Percentiles rank a stretch among this genome's conserved stretches.
Evolutionary conservation across 2,888 invertebrate genomes (phyloP).

Genomic region (Bombylius major): DNA sequence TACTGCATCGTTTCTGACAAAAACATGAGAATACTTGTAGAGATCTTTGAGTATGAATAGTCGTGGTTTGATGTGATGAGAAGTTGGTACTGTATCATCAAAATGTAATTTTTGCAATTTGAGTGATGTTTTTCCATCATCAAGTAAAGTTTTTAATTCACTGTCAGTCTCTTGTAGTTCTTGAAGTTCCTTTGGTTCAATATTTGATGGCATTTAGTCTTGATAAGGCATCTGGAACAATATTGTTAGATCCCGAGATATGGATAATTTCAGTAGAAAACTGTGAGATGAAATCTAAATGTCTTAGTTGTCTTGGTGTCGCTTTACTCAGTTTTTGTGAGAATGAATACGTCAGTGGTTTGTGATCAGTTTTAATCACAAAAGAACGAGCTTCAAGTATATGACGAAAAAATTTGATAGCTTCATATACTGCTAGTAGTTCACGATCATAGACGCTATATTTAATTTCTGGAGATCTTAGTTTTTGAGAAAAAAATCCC

Average conservation of each 20-base stretch:
- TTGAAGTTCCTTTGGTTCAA: neutral
- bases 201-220: neutral
- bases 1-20: neutral
- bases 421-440: neutral
- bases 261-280: neutral
- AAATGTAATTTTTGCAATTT: neutral
- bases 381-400: neutral
- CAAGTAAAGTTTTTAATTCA: neutral
- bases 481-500: neutral
- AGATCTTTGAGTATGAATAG: slow-evolving; percentile 1
- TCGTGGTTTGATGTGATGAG: neutral
- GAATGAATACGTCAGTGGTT: neutral
- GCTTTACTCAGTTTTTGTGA: neutral
- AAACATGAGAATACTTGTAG: neutral
- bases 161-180: neutral
- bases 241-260: neutral
- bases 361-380: neutral
- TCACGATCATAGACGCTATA: neutral
- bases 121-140: neutral
- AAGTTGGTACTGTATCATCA: neutral
- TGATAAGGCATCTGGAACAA: neutral
- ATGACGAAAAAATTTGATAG: neutral
- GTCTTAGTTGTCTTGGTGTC: neutral
- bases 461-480: neutral
- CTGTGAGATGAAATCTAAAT: neutral